Percentiles rank a stretch among this genome's conserved stretches.
Evolutionary conservation across 1,140 invertebrate genomes (phyloP).

Genomic region (Dinothrombium tinctorium): DNA sequence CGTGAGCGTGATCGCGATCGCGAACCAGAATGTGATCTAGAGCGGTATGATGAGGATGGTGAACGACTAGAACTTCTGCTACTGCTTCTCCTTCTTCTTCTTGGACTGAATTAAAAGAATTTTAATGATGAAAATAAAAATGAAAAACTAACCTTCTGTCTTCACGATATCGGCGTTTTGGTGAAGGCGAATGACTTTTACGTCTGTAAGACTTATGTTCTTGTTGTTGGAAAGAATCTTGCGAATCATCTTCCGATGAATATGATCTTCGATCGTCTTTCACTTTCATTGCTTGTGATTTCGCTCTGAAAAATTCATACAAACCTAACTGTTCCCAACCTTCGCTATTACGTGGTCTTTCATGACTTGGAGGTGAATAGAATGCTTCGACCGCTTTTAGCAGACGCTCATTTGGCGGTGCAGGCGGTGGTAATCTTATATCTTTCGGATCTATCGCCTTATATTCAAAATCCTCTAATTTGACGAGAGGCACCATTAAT

Average conservation of each 20-base stretch:
- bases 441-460: constrained; percentile 63
- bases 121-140: neutral
- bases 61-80: neutral
- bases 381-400: constrained; percentile 82
- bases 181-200: neutral
- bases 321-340: constrained; percentile 92
- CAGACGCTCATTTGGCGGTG: constrained; percentile 69
- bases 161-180: neutral
- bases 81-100: neutral
- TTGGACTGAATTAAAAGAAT: too few species aligned
- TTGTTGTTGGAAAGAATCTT: too few species aligned
- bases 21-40: neutral
- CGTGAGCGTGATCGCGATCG: constrained; percentile 19
- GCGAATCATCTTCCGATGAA: too few species aligned
- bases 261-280: constrained; percentile 46
- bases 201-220: too few species aligned
- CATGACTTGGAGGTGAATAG: constrained; percentile 73
- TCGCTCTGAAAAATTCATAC: constrained; percentile 92
- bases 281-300: constrained; percentile 61
- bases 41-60: neutral
- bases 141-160: neutral
- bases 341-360: constrained; percentile 78
- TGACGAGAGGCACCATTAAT: constrained; percentile 76
- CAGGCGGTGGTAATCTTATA: constrained; percentile 71
- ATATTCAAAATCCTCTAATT: constrained; percentile 72